Evolutionary conservation across 2,888 invertebrate genomes (phyloP).

Genomic region (Adineta ricciae): DNA sequence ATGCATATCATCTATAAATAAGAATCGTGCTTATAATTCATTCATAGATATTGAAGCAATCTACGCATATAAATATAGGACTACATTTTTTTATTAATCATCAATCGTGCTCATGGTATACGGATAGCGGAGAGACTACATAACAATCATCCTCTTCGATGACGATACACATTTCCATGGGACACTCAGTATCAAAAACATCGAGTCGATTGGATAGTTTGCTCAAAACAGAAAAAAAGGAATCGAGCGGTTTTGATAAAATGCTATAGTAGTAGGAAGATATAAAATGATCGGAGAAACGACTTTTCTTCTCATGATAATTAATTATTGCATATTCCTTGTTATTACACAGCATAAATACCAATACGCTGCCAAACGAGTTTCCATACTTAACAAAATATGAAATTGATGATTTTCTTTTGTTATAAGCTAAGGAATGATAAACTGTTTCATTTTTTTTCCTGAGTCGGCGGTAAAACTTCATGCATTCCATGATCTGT

Average conservation of each 20-base stretch:
- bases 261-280: neutral
- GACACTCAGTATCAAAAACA: neutral
- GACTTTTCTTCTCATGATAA: neutral
- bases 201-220: neutral
- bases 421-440: neutral
- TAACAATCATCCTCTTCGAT: neutral
- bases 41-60: neutral
- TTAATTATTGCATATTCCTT: neutral
- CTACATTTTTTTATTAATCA: neutral
- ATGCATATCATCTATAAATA: too few species aligned
- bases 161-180: neutral
- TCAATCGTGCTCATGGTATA: neutral
- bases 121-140: neutral
- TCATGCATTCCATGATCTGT: neutral
- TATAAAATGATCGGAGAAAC: neutral
- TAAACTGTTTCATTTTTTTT: neutral
- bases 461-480: neutral
- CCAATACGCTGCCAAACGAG: neutral
- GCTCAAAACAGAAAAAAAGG: neutral
- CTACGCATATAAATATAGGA: neutral
- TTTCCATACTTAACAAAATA: neutral
- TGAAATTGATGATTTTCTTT: neutral
- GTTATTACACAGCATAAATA: neutral
- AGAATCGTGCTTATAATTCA: neutral
- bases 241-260: neutral